Base-by-base conservation (phyloP, 2,797 vertebrate genomes). In the Darevskia nairensis region DNA sequence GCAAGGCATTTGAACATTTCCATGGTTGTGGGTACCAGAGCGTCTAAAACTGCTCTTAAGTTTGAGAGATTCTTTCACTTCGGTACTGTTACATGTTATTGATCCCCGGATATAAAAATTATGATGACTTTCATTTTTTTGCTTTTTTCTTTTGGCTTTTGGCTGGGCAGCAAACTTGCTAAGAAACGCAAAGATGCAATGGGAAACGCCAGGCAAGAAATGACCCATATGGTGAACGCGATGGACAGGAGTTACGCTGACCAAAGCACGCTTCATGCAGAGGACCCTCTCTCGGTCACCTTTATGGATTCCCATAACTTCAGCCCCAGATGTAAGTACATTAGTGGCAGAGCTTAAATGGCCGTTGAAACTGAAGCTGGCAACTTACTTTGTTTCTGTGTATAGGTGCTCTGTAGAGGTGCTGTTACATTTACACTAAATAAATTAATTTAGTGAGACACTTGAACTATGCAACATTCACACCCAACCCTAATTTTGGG, bases 161-260 rank as follows among this genome's bases (percentile, higher is more conserved):
- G 94, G 92, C 91, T 96, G 95, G 96, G 96, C 97, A 99, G 99
- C 97, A 99, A 99, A 96, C 98, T 99, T 91, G 99, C 99, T 1
- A 99, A 99, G 96, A 99, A 99, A 92, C 99, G 98, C 41, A 99
- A 99, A 93, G 99, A 99, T 79, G 99, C 98, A 64, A 98, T 99
- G 85, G 99, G 99, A 46, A 99, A 98, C 41, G 98, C 98, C 0
- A 97, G 99, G 3, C 99, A 99, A 95, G 99, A 99, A 96, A 99
- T 99, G 99, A 99, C 99, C 0, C 98, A 99, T 94, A 99, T 99
- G 99, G 99, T 99, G 93, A 99, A 99, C 1, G 98, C 99, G 0
- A 99, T 99, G 99, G 99, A 99, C 85, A 97, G 99, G 88, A 99
- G 99, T 93, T 99, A 99, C 0, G 99, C 98, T 0, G 99, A 99